Base-by-base conservation (phyloP, 1,140 invertebrate genomes). In the Zaprionus nigranus region DNA sequence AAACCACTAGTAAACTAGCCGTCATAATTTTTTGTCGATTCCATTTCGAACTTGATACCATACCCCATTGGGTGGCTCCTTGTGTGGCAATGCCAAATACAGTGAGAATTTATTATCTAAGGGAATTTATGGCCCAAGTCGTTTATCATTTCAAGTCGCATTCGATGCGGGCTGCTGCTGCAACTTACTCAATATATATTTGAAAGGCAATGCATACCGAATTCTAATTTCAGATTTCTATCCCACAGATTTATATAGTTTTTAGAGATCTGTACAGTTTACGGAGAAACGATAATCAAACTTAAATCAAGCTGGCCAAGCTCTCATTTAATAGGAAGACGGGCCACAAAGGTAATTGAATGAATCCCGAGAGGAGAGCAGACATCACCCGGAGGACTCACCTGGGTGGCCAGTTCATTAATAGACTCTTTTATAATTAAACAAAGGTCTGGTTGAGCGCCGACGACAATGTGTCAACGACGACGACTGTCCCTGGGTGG, bases 341-440 rank as follows among this genome's bases (percentile, higher is more conserved):
- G 36, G 15, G 53, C 22, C 60, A 38, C 71, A 38, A 46, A 49
- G 34, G 58, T 63, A 70, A 53, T 59, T 75, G 63, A 73, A 66
- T 60, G 54, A 46, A 13, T 2, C 30, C 54, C 56, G 13, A 43
- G 36, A 30, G 54, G 12, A 43, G 34, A 46, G 24, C 26, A 51
- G 28, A 75, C 53, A 63, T 58, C 59, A 63, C 53, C 49, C n/a
- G 38, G 28, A 53, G 34, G 24, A 53, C 36, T 26, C 13, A 38
- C 7, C 28, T 9, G 20, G 72, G 65, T 61, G 30, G 9, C 1
- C 51, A 62, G 72, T 61, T 78, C 75, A 85, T 87, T 87, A 83
- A 87, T 64, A 67, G 79, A 65, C 68, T 67, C 54, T 65, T 82
- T 88, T 68, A 64, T 79, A 82, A 87, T 88, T 86, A 88, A 83